These are phyloP conservation scores for Lycophotia porphyrea DNA, from an alignment of 2,888 invertebrate species.

Conservation along the genomic window DNA sequence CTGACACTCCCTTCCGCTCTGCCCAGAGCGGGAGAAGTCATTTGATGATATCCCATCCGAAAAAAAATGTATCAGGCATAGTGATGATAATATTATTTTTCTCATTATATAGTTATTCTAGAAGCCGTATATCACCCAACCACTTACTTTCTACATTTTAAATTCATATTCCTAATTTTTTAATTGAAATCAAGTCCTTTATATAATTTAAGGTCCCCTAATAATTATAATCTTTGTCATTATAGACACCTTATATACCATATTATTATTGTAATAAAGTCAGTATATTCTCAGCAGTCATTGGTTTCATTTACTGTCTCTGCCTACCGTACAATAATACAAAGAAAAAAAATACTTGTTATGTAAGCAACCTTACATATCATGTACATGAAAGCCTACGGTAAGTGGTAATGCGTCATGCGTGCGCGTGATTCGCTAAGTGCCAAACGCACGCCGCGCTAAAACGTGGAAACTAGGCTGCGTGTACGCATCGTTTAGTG, in stretches of 20 bases:
- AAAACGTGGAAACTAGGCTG: slow-evolving; percentile 41
- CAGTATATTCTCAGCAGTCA: too few relatives aligned
- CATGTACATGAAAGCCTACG: neutral
- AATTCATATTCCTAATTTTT: neutral
- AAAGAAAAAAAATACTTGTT: slow-evolving; percentile 8
- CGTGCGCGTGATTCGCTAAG: slow-evolving; percentile 31
- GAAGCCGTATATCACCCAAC: neutral
- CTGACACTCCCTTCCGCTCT: too few relatives aligned
- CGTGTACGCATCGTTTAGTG: slow-evolving; percentile 35
- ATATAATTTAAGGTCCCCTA: too few relatives aligned
- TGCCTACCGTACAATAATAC: too few relatives aligned
- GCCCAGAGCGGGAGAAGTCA: too few relatives aligned
- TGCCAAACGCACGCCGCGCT: slow-evolving; percentile 27
- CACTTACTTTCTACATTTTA: neutral
- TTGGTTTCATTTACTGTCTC: too few relatives aligned
- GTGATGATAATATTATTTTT: neutral
- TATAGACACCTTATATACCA: too few relatives aligned
- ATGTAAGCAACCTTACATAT: slow-evolving; percentile 16
- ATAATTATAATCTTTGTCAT: too few relatives aligned
- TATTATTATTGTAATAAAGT: too few relatives aligned
- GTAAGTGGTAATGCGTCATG: slow-evolving; percentile 42
- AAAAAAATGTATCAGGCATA: neutral
- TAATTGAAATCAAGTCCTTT: neutral
- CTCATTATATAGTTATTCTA: neutral
- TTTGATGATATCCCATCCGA: too few relatives aligned